Evolutionary conservation across 1,140 invertebrate genomes (phyloP).

Genomic region (Drosophila prosaltans): DNA sequence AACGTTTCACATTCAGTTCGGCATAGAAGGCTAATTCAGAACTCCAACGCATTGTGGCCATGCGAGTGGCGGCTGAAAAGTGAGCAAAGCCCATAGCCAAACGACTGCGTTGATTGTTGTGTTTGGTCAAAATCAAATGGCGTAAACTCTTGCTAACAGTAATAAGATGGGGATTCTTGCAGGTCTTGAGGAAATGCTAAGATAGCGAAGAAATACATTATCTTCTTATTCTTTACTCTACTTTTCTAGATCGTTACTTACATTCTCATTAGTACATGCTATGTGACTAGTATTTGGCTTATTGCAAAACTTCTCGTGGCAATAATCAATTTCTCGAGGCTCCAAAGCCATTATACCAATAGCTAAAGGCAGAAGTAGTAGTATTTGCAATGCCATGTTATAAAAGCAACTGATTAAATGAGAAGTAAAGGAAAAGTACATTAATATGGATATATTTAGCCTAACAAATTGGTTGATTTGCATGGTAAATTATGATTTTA

Average conservation of each 20-base stretch:
- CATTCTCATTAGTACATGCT: constrained; percentile 1
- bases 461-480: not conserved
- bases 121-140: constrained; percentile 9
- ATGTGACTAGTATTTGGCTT: constrained; percentile 4
- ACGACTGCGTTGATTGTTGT: constrained; percentile 32
- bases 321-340: constrained; percentile 5
- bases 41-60: constrained; percentile 39
- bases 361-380: not conserved
- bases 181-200: not conserved
- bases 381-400: not conserved
- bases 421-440: no score
- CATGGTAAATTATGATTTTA: not conserved
- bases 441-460: not conserved
- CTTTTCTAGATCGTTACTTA: not conserved
- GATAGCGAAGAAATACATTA: not conserved
- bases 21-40: constrained; percentile 22
- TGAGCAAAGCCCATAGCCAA: constrained; percentile 24
- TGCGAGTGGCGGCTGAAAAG: constrained; percentile 8
- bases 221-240: not conserved
- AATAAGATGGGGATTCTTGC: not conserved
- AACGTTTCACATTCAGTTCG: not conserved
- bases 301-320: not conserved
- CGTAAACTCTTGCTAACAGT: not conserved
- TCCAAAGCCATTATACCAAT: not conserved
- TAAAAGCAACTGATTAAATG: not conserved